Conservation (phyloP, 2,113 vertebrate species). For the Epinephelus fuscoguttatus region DNA sequence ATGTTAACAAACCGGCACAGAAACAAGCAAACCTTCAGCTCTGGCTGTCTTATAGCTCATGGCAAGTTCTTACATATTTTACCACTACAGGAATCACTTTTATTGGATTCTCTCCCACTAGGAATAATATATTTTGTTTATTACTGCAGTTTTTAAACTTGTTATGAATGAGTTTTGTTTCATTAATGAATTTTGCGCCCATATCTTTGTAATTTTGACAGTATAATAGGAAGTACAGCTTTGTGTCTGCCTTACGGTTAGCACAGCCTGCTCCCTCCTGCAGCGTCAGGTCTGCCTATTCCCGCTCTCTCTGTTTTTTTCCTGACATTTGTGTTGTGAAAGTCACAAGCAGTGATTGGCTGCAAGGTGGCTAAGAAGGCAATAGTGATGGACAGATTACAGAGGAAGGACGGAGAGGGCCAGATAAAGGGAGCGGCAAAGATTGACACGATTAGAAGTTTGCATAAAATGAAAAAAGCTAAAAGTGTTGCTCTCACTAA, state of each 20-base stretch:
- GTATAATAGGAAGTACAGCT: slow-evolving; percentile 12
- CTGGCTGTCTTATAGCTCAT: slow-evolving; percentile 18
- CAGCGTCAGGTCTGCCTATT: background rate
- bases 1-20: slow-evolving; percentile 22
- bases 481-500: slow-evolving; percentile 29
- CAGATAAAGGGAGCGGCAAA: slow-evolving; percentile 38
- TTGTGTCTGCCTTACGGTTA: slow-evolving; percentile 28
- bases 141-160: slow-evolving; percentile 40
- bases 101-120: slow-evolving; percentile 42
- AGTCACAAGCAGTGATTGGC: slow-evolving; percentile 51
- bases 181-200: slow-evolving; percentile 9
- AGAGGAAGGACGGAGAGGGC: slow-evolving; percentile 36
- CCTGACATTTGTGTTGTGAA: slow-evolving; percentile 56
- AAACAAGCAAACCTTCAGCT: slow-evolving; percentile 20
- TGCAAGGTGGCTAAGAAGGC: slow-evolving; percentile 52
- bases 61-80: slow-evolving; percentile 34
- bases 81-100: slow-evolving; percentile 24
- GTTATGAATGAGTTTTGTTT: slow-evolving; percentile 13
- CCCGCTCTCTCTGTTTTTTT: slow-evolving; percentile 16
- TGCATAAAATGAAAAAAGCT: slow-evolving; percentile 30
- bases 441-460: slow-evolving; percentile 52
- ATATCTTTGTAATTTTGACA: slow-evolving; percentile 18
- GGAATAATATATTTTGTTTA: slow-evolving; percentile 3
- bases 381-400: slow-evolving; percentile 59
- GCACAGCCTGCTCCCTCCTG: background rate